These are phyloP conservation scores for Hypothenemus hampei DNA, from an alignment of 1,140 invertebrate species.

Conservation along the genomic window DNA sequence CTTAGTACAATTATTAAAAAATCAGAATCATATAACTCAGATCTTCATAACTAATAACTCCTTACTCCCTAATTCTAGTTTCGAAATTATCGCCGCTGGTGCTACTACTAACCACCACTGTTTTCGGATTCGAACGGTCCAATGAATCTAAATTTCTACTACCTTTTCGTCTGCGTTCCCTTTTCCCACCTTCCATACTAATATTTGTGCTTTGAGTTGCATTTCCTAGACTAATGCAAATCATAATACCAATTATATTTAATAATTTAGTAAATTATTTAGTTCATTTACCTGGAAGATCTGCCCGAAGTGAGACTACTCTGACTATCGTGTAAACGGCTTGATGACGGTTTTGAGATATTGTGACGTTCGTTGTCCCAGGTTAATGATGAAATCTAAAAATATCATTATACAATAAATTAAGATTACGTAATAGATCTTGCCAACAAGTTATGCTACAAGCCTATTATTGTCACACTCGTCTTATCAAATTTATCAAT, in stretches of 20 bases:
- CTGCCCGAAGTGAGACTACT: slow-evolving; percentile 41
- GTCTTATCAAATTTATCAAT: too few species aligned
- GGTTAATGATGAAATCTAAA: slow-evolving; percentile 25
- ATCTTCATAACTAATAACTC: too few species aligned
- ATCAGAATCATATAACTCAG: too few species aligned
- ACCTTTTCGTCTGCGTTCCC: slow-evolving; percentile 30
- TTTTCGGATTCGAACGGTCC: slow-evolving; percentile 35
- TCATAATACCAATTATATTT: not conserved
- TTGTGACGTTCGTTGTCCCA: slow-evolving; percentile 36
- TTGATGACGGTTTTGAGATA: slow-evolving; percentile 30
- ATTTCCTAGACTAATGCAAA: slow-evolving; percentile 40
- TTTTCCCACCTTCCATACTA: slow-evolving; percentile 35
- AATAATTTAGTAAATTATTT: not conserved
- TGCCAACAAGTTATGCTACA: too few species aligned
- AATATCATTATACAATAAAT: too few species aligned
- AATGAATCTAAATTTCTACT: slow-evolving; percentile 32
- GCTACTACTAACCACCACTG: slow-evolving; percentile 36
- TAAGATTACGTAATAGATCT: not conserved
- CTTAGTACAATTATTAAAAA: too few species aligned
- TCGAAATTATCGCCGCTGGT: slow-evolving; percentile 40
- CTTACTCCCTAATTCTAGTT: slow-evolving; percentile 35
- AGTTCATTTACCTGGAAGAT: slow-evolving; percentile 27
- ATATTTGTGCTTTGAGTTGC: slow-evolving; percentile 43
- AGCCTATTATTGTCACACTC: too few species aligned
- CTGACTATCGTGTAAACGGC: slow-evolving; percentile 40